Conservation (phyloP, 2,113 vertebrate genomes). For the Paraplagusia blochii region DNA sequence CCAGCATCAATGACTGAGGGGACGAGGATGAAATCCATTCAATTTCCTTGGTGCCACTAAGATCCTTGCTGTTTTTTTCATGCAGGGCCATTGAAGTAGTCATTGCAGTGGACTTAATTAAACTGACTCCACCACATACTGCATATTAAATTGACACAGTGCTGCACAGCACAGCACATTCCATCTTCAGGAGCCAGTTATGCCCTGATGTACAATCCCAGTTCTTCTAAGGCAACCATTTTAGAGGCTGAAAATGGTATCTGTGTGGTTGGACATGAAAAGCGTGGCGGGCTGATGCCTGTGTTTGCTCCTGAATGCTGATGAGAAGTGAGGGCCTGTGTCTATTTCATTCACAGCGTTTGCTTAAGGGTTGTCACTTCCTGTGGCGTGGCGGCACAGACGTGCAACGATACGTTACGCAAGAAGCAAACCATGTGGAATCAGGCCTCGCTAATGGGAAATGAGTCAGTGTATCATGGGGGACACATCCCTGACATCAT, state of each 20-base stretch:
- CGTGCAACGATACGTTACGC: constrained; percentile 44
- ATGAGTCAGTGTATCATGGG: constrained; percentile 63
- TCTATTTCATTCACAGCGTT: constrained; percentile 55
- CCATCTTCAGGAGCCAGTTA: constrained; percentile 32
- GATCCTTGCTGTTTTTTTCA: no score
- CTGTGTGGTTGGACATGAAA: constrained; percentile 65
- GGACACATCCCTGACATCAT: constrained; percentile 37
- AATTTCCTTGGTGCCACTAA: no score
- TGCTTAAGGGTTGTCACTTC: constrained; percentile 62
- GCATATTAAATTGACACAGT: constrained; percentile 13
- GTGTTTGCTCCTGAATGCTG: constrained; percentile 51
- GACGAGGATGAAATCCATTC: no score
- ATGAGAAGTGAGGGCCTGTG: constrained; percentile 59
- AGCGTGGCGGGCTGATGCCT: constrained; percentile 45
- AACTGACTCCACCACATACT: constrained; percentile 4
- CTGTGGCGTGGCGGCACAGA: constrained; percentile 59
- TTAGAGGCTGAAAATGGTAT: constrained; percentile 55
- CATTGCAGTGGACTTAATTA: no score
- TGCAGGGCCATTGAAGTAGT: no score
- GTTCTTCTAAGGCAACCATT: constrained; percentile 53
- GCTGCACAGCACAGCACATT: background rate
- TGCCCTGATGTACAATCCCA: constrained; percentile 41
- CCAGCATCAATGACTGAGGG: no score
- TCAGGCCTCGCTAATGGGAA: constrained; percentile 57
- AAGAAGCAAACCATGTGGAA: constrained; percentile 63